Evolutionary conservation across 2,797 vertebrate genomes (phyloP), one percentile per base, ranked within the genome.

Genomic region (Sebastes minor): DNA sequence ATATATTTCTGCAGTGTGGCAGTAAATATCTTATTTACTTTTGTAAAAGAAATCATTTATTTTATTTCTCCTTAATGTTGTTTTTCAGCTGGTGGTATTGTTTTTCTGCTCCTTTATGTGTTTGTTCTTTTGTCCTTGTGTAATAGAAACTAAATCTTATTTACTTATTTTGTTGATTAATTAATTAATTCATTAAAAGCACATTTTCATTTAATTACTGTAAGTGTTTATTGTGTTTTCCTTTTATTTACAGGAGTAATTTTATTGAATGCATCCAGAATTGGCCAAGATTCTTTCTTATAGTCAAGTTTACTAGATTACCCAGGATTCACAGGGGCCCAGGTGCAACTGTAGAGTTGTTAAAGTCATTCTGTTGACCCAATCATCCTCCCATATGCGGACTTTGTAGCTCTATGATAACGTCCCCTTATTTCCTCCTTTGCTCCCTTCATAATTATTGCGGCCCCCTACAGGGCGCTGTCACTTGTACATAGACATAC

Each of bases 161-260:
- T 49, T 53, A 53, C n/a, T 27, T 28, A 8, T 56, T 13, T 25
- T 4, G 6, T 32, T 49, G 3, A 8, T 49, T 49, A 18, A n/a
- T 23, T 22, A 60, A 46, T 52, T n/a, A 55, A 46, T 66, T 57
- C 6, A 46, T 46, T 46, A 53, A 70, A 55, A 42, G 25, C 46
- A 23, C 38, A 61, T 66, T 38, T 71, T 71, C 25, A 70, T 60
- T 49, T 81, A 22, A 61, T 11, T 30, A 49, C 52, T 22, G 10
- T 53, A 22, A 0, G 10, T 22, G 2, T 9, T 53, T 53, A 22
- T 53, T 53, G 49, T 53, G 2, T 53, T 22, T 53, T 11, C 38
- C 38, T n/a, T 11, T 22, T 53, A 9, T 53, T 53, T 53, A 22
- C n/a, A 53, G 4, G 7, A 46, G 13, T 9, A n/a, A 22, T 22